A percentile compares a stretch with the other conserved stretches of the same genome.
phyloP scores from a whole-genome alignment of 2,888 invertebrate genomes.

The Troides oblongomaculatus region DNA sequence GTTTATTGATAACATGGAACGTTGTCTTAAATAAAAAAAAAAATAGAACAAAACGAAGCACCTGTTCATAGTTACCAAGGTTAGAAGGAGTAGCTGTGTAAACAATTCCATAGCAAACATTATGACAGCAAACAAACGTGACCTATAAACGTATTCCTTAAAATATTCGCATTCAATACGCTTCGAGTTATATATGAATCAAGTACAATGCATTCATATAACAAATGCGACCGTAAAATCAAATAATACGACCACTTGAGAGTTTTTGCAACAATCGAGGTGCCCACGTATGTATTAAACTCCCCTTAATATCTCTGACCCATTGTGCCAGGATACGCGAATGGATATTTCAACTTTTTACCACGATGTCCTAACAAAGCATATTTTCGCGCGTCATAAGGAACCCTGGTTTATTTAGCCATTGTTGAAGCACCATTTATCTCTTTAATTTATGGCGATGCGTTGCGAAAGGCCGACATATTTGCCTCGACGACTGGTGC shows the following conservation, averaged over 20 bases:
- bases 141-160: conserved; percentile 37
- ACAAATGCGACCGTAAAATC: conserved; percentile 51
- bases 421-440: conserved; percentile 77
- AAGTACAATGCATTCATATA: conserved; percentile 20
- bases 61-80: not conserved
- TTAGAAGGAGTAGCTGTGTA: conserved; percentile 36
- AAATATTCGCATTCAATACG: conserved; percentile 9
- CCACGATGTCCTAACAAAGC: conserved; percentile 57
- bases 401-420: conserved; percentile 72
- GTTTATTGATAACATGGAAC: no score
- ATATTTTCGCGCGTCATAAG: conserved; percentile 71
- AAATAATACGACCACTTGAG: conserved; percentile 44
- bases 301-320: conserved; percentile 59
- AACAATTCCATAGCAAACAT: conserved; percentile 48
- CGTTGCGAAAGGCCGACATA: conserved; percentile 70
- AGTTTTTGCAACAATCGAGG: conserved; percentile 59
- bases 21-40: no score
- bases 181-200: conserved; percentile 8
- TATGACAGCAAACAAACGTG: conserved; percentile 42
- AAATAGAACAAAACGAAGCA: not conserved
- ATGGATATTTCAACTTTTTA: conserved; percentile 74
- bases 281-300: conserved; percentile 53
- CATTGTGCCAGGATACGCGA: conserved; percentile 55
- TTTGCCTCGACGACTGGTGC: conserved; percentile 56
- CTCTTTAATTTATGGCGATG: conserved; percentile 75